phyloP scores from a whole-genome alignment of 1,140 invertebrate genomes.

The Linepithema humile region DNA sequence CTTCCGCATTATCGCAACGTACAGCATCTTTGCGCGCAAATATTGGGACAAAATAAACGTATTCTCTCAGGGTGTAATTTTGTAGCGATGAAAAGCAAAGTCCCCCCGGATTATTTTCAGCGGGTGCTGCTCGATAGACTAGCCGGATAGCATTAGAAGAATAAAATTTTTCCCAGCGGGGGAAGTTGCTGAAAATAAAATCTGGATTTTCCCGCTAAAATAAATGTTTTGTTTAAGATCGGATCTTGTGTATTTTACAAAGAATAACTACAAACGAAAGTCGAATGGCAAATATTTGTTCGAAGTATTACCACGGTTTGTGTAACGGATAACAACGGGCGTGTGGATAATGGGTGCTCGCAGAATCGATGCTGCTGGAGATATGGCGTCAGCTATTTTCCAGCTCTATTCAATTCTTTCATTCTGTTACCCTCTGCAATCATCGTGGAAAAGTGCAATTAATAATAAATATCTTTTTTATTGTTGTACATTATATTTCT shows the following conservation, averaged over 20 bases:
- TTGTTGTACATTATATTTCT: too few relatives aligned
- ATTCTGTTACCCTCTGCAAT: background rate
- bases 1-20: background rate
- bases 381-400: background rate
- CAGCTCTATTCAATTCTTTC: background rate
- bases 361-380: constrained; percentile 9
- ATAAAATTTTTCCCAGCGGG: background rate
- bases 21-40: background rate
- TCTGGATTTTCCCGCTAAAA: constrained; percentile 16
- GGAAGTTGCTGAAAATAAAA: constrained; percentile 1
- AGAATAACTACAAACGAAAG: constrained; percentile 36
- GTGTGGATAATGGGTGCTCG: constrained; percentile 13
- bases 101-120: background rate
- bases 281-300: constrained; percentile 38
- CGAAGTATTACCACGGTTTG: constrained; percentile 34
- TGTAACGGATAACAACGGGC: constrained; percentile 19
- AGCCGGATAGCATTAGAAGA: background rate
- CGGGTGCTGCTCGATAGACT: background rate
- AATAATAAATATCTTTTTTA: background rate
- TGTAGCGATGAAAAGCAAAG: background rate
- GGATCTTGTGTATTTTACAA: constrained; percentile 30
- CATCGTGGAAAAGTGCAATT: background rate
- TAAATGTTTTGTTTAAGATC: constrained; percentile 40
- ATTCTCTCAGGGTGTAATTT: background rate
- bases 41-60: background rate